Conservation (phyloP, 2,797 vertebrate genomes). For the Sebastiscus albofasciatus region DNA sequence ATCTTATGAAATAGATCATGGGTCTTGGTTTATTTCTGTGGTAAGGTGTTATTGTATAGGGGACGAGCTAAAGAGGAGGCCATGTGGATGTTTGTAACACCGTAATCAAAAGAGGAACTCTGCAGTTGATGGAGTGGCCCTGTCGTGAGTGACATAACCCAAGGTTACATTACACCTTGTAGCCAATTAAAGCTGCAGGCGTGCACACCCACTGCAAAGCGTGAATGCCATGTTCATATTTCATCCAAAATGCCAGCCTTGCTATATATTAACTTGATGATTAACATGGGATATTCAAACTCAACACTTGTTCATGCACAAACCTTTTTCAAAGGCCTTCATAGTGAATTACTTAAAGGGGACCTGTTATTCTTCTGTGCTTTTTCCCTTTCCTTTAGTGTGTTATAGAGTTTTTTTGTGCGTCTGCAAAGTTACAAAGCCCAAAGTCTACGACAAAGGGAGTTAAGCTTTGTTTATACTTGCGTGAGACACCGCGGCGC, state of each 20-base stretch:
- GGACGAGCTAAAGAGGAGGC: not conserved
- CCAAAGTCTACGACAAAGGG: too few species aligned
- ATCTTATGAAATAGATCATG: conserved; percentile 24
- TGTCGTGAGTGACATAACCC: not conserved
- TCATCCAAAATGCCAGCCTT: conserved; percentile 5
- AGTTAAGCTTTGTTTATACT: too few species aligned
- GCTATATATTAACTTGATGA: not conserved
- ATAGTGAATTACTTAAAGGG: not conserved
- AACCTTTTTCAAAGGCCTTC: not conserved
- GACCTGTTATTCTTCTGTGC: too few species aligned
- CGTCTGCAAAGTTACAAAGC: too few species aligned
- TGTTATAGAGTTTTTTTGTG: too few species aligned
- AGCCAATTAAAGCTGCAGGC: not conserved
- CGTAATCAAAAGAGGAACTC: not conserved
- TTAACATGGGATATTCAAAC: not conserved
- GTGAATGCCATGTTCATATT: not conserved
- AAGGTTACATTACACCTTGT: not conserved
- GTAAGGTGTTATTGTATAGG: too few species aligned
- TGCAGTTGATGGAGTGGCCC: not conserved
- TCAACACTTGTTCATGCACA: not conserved
- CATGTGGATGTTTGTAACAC: not conserved
- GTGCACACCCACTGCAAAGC: not conserved
- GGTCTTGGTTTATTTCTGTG: too few species aligned
- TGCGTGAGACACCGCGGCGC: too few species aligned
- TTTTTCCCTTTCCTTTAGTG: too few species aligned